Conservation (phyloP, 37 sponge, comb jelly and placozoan species). For the Mnemiopsis leidyi region DNA sequence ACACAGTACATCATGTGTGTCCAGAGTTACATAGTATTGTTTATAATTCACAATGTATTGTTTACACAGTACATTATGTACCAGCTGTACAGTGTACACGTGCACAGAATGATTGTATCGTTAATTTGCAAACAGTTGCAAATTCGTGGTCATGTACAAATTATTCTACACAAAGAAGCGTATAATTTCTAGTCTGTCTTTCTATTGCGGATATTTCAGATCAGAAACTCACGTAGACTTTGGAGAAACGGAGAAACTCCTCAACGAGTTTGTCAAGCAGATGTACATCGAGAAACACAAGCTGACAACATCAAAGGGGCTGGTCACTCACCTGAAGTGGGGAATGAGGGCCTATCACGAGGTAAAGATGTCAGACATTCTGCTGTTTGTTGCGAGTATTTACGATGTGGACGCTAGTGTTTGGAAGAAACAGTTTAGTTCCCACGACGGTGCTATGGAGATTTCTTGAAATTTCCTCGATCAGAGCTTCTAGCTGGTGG, state of each 20-base stretch:
- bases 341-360: constrained; percentile 46
- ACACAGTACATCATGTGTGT: too few relatives aligned
- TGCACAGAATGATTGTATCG: too few relatives aligned
- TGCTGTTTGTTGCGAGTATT: constrained; percentile 41
- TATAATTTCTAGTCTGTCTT: too few relatives aligned
- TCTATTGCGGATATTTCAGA: too few relatives aligned
- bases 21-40: too few relatives aligned
- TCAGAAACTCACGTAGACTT: constrained; percentile 43
- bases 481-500: neutral
- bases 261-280: constrained; percentile 48
- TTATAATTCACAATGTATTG: too few relatives aligned
- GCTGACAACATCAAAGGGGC: constrained; percentile 17
- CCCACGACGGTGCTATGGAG: constrained; percentile 35
- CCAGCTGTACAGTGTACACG: too few relatives aligned
- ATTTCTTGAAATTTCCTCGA: neutral
- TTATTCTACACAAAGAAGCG: too few relatives aligned
- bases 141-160: too few relatives aligned
- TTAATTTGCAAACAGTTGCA: too few relatives aligned
- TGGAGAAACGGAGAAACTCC: constrained; percentile 21
- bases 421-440: constrained; percentile 43
- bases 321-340: constrained; percentile 6
- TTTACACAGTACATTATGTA: too few relatives aligned
- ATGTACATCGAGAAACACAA: constrained; percentile 59
- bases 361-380: constrained; percentile 31
- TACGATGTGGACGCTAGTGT: neutral